Evolutionary conservation across 1,140 invertebrate species (phyloP).

Genomic region (Pogonomyrmex barbatus): DNA sequence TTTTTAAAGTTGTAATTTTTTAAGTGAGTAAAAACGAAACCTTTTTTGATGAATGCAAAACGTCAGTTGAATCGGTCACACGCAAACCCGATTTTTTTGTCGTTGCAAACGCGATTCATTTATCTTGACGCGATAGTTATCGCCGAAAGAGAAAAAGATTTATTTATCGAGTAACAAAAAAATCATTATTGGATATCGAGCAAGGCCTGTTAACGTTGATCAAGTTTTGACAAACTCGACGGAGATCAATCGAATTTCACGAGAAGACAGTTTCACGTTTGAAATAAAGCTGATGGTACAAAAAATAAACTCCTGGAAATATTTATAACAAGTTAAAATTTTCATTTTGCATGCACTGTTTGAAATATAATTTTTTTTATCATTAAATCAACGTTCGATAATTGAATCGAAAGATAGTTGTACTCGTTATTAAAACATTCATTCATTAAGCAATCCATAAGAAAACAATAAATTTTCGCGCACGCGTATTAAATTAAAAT

Average conservation of each 20-base stretch:
- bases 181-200: conserved; percentile 63
- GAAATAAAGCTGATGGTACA: not conserved
- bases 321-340: conserved; percentile 8
- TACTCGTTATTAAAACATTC: not conserved
- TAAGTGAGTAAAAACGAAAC: not conserved
- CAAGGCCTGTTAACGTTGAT: conserved; percentile 30
- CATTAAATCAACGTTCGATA: not conserved
- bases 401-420: not conserved
- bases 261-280: conserved; percentile 41
- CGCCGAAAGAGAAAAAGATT: conserved; percentile 31
- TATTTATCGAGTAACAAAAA: conserved; percentile 62
- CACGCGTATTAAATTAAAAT: not conserved
- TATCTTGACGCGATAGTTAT: conserved; percentile 14
- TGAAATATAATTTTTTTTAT: not conserved
- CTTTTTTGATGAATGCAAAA: not conserved
- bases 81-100: conserved; percentile 8
- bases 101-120: conserved; percentile 19
- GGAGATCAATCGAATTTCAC: conserved; percentile 39
- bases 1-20: not conserved
- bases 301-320: conserved; percentile 2
- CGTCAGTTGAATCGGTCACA: not conserved
- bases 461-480: not conserved
- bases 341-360: not conserved
- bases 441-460: not conserved
- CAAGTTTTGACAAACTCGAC: conserved; percentile 57